These are phyloP conservation scores for Thera obeliscata DNA, from an alignment of 2,888 invertebrate genomes.

Conservation along the genomic window DNA sequence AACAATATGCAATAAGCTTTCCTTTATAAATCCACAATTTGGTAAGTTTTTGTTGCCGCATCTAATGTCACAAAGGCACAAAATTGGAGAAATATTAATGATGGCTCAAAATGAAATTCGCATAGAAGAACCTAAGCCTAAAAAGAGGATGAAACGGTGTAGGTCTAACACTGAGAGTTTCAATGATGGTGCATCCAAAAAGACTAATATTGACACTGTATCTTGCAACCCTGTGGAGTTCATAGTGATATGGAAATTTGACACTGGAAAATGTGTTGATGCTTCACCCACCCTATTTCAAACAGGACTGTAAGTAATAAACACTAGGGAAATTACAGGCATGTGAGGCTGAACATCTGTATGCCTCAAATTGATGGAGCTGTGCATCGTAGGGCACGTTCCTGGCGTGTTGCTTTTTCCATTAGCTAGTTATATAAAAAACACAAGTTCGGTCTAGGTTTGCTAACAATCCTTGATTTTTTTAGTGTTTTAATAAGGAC, in stretches of 20 bases:
- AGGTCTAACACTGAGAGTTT: constrained; percentile 26
- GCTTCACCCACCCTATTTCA: constrained; percentile 87
- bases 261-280: constrained; percentile 93
- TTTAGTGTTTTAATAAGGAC: too few relatives aligned
- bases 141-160: constrained; percentile 54
- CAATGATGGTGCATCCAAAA: constrained; percentile 21
- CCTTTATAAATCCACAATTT: constrained; percentile 66
- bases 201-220: constrained; percentile 6
- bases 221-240: constrained; percentile 53
- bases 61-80: constrained; percentile 77
- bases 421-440: too few relatives aligned
- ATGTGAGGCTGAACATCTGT: too few relatives aligned
- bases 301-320: constrained; percentile 70
- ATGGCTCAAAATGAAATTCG: constrained; percentile 59
- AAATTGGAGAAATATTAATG: constrained; percentile 66
- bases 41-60: constrained; percentile 81
- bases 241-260: constrained; percentile 83
- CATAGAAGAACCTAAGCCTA: constrained; percentile 47
- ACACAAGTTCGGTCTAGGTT: too few relatives aligned
- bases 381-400: too few relatives aligned
- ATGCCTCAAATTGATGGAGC: too few relatives aligned
- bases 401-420: too few relatives aligned
- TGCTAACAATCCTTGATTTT: too few relatives aligned
- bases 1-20: constrained; percentile 85
- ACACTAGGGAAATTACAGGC: too few relatives aligned